These are phyloP conservation scores for Drepanosiphum platanoidis DNA, from an alignment of 2,888 invertebrate genomes.

Conservation along the genomic window DNA sequence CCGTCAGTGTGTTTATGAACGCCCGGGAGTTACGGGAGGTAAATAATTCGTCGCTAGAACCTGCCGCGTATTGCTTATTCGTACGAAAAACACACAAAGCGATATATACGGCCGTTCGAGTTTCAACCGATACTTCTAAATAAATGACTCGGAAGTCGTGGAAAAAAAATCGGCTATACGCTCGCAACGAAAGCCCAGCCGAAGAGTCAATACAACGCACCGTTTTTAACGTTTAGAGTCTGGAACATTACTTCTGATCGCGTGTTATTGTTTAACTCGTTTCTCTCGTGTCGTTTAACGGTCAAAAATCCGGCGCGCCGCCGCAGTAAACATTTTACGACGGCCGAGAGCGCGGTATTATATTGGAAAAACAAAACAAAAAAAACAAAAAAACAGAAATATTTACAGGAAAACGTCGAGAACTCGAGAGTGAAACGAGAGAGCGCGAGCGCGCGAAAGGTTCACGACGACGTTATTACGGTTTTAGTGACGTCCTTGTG, in stretches of 20 bases:
- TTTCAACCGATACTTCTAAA: not conserved
- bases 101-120: not conserved
- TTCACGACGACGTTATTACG: no score
- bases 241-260: conserved; percentile 1
- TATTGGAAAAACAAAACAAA: not conserved
- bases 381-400: no score
- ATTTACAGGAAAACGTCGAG: no score
- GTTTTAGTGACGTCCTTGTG: no score
- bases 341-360: no score
- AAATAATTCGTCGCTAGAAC: not conserved
- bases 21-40: no score
- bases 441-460: no score
- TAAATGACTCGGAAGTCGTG: conserved; percentile 18
- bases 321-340: not conserved
- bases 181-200: not conserved
- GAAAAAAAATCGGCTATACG: conserved; percentile 18
- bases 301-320: not conserved
- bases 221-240: conserved; percentile 22
- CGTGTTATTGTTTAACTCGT: not conserved
- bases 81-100: conserved; percentile 8
- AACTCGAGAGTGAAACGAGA: no score
- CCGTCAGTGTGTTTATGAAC: no score
- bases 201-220: not conserved
- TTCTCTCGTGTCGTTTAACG: not conserved
- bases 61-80: not conserved